These are phyloP conservation scores for Vombatus ursinus DNA, from an alignment of 2,113 vertebrate species.

Conservation along the genomic window DNA sequence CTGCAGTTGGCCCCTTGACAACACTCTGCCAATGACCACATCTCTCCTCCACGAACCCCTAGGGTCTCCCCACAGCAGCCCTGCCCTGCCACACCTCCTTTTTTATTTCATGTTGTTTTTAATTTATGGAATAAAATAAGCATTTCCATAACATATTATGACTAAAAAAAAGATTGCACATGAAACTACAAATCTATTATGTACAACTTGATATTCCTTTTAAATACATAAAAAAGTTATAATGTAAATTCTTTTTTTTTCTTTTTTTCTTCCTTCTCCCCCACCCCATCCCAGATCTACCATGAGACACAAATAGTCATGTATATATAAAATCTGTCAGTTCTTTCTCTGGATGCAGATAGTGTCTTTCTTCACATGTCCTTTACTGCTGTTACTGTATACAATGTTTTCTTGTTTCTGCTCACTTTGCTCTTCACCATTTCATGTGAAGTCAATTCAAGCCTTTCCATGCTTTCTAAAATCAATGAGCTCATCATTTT, in stretches of 20 bases:
- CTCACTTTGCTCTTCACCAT: neutral
- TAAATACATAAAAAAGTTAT: too few species aligned
- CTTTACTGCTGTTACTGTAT: neutral
- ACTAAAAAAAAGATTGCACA: too few species aligned
- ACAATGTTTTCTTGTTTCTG: neutral
- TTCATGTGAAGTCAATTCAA: neutral
- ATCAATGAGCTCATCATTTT: neutral
- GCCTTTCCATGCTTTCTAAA: neutral
- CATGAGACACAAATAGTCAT: too few species aligned
- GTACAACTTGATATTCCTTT: too few species aligned
- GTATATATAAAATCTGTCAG: too few species aligned
- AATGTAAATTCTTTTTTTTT: too few species aligned
- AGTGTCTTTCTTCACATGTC: too few species aligned
- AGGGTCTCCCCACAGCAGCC: neutral
- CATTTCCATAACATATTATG: neutral
- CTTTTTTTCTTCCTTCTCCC: too few species aligned
- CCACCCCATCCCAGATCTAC: too few species aligned
- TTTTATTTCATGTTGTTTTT: slow-evolving; percentile 59
- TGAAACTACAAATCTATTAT: too few species aligned
- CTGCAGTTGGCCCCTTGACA: neutral
- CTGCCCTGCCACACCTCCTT: slow-evolving; percentile 86
- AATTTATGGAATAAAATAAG: neutral
- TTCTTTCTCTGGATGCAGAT: too few species aligned
- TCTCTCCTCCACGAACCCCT: neutral
- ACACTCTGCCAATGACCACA: neutral